Evolutionary conservation across 2,113 vertebrate genomes (phyloP), one percentile per base, ranked within the genome.

Genomic region (Ornithorhynchus anatinus): DNA sequence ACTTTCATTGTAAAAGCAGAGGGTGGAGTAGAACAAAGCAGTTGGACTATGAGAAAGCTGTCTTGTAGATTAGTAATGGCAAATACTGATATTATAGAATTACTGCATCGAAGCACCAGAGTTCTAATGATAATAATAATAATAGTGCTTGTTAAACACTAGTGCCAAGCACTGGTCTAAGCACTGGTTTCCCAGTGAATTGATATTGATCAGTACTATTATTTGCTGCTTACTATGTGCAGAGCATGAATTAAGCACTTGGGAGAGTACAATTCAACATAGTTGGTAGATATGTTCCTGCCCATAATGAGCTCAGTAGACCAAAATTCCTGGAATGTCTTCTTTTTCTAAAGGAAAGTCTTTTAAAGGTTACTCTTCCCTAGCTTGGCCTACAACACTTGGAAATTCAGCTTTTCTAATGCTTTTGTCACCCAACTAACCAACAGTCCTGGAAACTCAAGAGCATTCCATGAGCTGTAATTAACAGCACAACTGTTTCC

Each of bases 341-440:
- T 73, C 58, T 69, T 14, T 56, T 10, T 7, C 33, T 82, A 54
- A 10, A 59, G 37, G 85, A 77, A 80, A 58, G 17, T 59, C 15
- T 62, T 77, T 75, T 73, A 74, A 84, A 78, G 23, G n/a, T 67
- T 40, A 15, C 66, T 61, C 54, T 54, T 62, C 57, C 27, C 37
- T 77, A 31, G 31, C 40, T 75, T 72, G 15, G 52, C 50, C 35
- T 22, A 43, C 51, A 58, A 47, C 39, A 7, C 33, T 67, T 69
- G 54, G 77, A 50, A 63, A 67, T 45, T 45, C 67, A 19, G 2
- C 20, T 68, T 68, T 76, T 16, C 29, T 57, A 35, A 36, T 59
- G 32, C 7, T 40, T 76, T 40, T 69, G 56, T 47, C 33, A 57
- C 43, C 42, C 42, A 62, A 59, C 14, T 50, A 44, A 10, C 3